These are phyloP conservation scores for Tetranychus cinnabarinus DNA, from an alignment of 1,140 invertebrate genomes.

Conservation along the genomic window DNA sequence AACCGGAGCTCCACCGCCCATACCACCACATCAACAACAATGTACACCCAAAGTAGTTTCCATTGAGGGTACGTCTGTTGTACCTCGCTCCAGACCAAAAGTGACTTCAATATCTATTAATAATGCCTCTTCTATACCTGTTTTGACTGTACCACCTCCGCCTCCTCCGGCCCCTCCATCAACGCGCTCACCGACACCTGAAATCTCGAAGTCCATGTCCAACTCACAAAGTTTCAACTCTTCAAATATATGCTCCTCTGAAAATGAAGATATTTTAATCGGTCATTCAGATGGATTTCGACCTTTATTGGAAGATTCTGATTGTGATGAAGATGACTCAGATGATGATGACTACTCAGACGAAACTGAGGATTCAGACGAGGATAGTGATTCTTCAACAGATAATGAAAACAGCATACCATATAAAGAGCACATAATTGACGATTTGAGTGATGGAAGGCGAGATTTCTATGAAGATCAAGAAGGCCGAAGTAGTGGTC, in stretches of 20 bases:
- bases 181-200: neutral
- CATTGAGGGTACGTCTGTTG: slow-evolving; percentile 25
- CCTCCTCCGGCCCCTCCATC: neutral
- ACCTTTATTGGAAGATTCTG: slow-evolving; percentile 46
- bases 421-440: neutral
- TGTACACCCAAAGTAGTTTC: neutral
- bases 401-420: neutral
- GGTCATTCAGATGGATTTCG: slow-evolving; percentile 53
- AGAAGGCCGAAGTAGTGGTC: neutral
- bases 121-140: slow-evolving; percentile 6
- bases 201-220: neutral
- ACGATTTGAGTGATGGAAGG: neutral
- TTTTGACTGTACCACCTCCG: slow-evolving; percentile 6
- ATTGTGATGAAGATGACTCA: slow-evolving; percentile 9
- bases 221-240: neutral
- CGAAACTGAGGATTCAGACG: neutral
- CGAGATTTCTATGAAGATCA: neutral
- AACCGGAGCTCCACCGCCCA: neutral
- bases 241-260: neutral
- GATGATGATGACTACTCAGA: neutral
- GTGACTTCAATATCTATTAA: slow-evolving; percentile 8
- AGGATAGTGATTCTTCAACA: neutral
- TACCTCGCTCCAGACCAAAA: slow-evolving; percentile 58
- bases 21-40: neutral
- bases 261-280: slow-evolving; percentile 25